Conservation (phyloP, 1,140 invertebrate genomes). For the Scaptodrosophila lebanonensis region DNA sequence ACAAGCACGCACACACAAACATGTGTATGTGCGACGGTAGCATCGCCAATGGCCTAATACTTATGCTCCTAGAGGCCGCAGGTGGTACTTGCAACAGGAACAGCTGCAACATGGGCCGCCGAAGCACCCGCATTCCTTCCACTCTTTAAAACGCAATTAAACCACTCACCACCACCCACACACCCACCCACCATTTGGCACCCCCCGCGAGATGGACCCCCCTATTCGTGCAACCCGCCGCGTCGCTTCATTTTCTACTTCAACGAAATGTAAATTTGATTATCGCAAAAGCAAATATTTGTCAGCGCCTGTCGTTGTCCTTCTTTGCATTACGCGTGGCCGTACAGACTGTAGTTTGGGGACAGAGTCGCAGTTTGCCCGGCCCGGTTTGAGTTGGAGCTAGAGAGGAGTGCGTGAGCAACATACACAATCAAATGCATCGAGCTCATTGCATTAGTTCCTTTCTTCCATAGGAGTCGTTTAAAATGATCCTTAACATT, state of each 20-base stretch:
- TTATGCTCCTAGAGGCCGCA: too few relatives aligned
- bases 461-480: too few relatives aligned
- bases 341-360: neutral
- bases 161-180: neutral
- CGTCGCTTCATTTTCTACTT: conserved; percentile 55
- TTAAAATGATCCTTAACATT: too few relatives aligned
- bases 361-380: too few relatives aligned
- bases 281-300: conserved; percentile 67
- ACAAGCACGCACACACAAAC: conserved; percentile 1
- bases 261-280: conserved; percentile 71
- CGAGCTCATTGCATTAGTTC: too few relatives aligned
- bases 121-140: conserved; percentile 18
- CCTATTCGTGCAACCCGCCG: too few relatives aligned
- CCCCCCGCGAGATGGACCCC: too few relatives aligned
- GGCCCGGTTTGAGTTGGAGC: too few relatives aligned
- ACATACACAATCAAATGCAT: too few relatives aligned
- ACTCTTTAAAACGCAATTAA: conserved; percentile 47
- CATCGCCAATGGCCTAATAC: conserved; percentile 42
- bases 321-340: neutral
- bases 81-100: conserved; percentile 53
- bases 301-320: conserved; percentile 24
- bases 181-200: neutral
- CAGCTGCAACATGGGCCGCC: conserved; percentile 20
- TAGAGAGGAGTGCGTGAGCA: too few relatives aligned
- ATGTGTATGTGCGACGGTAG: neutral